Conservation (phyloP, 2,797 vertebrate species). For the Craterocephalus amniculus region DNA sequence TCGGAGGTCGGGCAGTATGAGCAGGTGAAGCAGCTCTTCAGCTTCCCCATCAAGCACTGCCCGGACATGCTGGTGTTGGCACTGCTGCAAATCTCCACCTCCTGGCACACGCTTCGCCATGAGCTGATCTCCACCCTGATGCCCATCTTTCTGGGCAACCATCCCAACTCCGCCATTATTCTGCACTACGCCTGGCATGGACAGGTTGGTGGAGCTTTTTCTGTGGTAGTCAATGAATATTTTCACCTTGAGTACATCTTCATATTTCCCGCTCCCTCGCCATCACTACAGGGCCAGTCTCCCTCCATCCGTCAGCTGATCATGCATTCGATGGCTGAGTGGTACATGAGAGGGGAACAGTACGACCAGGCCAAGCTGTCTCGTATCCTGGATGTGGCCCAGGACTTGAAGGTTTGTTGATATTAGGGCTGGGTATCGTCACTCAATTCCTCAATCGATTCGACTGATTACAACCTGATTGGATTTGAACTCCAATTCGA, state of each 20-base stretch:
- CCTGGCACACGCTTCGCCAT: slow-evolving; percentile 97
- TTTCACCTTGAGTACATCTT: background rate
- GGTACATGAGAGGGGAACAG: slow-evolving; percentile 99
- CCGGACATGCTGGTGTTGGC: slow-evolving; percentile 98
- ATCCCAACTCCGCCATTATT: slow-evolving; percentile 99
- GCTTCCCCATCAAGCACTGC: slow-evolving; percentile 98
- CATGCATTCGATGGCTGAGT: slow-evolving; percentile 99
- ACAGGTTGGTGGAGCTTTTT: slow-evolving; percentile 84
- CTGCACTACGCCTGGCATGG: slow-evolving; percentile 99
- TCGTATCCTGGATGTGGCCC: slow-evolving; percentile 98
- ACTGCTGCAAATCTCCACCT: slow-evolving; percentile 96
- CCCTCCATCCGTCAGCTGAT: slow-evolving; percentile 99
- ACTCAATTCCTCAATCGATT: no score
- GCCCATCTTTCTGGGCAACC: slow-evolving; percentile 99
- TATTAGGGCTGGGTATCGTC: no score
- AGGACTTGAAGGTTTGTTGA: slow-evolving; percentile 94
- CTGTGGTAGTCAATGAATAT: background rate
- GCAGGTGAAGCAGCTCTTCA: slow-evolving; percentile 98
- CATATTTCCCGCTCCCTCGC: background rate
- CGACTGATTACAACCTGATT: no score
- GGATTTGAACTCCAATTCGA: no score
- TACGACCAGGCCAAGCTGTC: slow-evolving; percentile 99
- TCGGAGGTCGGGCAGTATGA: slow-evolving; percentile 98
- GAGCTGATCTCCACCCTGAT: slow-evolving; percentile 99
- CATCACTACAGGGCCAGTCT: slow-evolving; percentile 88